A percentile compares a stretch with the other conserved stretches of the same genome.
Evolutionary conservation across 2,888 invertebrate genomes (phyloP).

Genomic region (Amphiduros pacificus): DNA sequence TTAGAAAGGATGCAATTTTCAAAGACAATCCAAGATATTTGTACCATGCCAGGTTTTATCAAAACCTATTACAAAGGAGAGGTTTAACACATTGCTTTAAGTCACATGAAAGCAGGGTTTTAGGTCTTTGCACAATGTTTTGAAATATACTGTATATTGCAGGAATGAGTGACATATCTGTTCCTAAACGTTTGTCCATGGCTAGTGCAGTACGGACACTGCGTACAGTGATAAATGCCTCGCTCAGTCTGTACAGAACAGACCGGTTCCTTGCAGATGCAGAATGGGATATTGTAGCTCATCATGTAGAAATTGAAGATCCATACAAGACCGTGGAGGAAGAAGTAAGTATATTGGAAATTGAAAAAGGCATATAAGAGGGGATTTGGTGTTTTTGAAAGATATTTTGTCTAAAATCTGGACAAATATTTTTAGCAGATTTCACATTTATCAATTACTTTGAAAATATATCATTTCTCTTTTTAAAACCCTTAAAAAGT

Average conservation of each 20-base stretch:
- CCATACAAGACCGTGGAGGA: slow-evolving; percentile 63
- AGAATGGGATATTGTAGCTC: slow-evolving; percentile 67
- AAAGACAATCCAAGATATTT: too few relatives aligned
- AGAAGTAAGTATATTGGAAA: slow-evolving; percentile 43
- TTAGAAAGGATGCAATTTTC: too few relatives aligned
- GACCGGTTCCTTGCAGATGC: slow-evolving; percentile 70
- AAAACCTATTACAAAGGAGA: too few relatives aligned
- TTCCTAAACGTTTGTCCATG: slow-evolving; percentile 52
- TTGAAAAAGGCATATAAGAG: too few relatives aligned
- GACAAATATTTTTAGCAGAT: background rate
- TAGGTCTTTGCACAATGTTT: too few relatives aligned
- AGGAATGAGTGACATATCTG: slow-evolving; percentile 55
- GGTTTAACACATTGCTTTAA: too few relatives aligned
- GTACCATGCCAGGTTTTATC: too few relatives aligned
- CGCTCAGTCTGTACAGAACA: slow-evolving; percentile 67
- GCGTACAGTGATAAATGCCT: slow-evolving; percentile 51
- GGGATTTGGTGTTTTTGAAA: too few relatives aligned
- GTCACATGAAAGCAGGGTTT: too few relatives aligned
- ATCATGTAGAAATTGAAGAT: slow-evolving; percentile 65
- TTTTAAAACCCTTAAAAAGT: too few relatives aligned
- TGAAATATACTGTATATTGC: too few relatives aligned
- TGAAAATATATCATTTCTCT: background rate
- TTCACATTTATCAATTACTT: background rate
- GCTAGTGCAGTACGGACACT: slow-evolving; percentile 46
- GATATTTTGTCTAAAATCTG: too few relatives aligned